Evolutionary conservation across 2,113 vertebrate genomes (phyloP), one percentile per base, ranked within the genome.

Genomic region (Rhabdornis inornatus): DNA sequence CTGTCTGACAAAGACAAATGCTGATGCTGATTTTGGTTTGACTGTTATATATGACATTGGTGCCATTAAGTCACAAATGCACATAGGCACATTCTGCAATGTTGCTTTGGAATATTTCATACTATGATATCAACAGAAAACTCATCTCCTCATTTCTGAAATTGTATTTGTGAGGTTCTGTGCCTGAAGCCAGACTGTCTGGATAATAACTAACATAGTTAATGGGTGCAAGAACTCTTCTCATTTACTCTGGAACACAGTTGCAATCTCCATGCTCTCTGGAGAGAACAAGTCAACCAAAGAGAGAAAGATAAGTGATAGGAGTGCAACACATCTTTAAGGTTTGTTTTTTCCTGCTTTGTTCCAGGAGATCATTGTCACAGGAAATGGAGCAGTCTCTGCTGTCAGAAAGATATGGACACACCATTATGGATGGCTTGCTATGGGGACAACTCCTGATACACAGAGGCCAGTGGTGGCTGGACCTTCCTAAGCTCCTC

Each of bases 41-140:
- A 27, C 42, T 60, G 6, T 69, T 92, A 18, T 13, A 5, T 17
- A 69, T 9, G 3, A 42, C 17, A 14, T 8, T 33, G 17, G 18
- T 78, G 31, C 19, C 25, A 59, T 47, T 87, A 65, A 63, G 44
- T 10, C 13, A 57, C 10, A 60, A 18, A 15, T 0, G 3, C 10
- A 61, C 8, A 52, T 15, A 7, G 1, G 1, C 0, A 1, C 0
- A 0, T 63, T 66, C 52, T 81, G 39, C 45, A 75, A 0, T 21
- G 40, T 31, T 71, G n/a, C 27, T 75, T 79, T 56, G 49, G 57
- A 84, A 52, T 47, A 87, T 78, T 87, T 82, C 68, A 10, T n/a
- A 50, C 22, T 61, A 19, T 13, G 23, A 14, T 55, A 35, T 59
- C 13, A 39, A 65, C 18, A 76, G 14, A 91, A 77, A 75, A 55